Evolutionary conservation across 2,113 vertebrate species (phyloP).

Genomic region (Martes martes): DNA sequence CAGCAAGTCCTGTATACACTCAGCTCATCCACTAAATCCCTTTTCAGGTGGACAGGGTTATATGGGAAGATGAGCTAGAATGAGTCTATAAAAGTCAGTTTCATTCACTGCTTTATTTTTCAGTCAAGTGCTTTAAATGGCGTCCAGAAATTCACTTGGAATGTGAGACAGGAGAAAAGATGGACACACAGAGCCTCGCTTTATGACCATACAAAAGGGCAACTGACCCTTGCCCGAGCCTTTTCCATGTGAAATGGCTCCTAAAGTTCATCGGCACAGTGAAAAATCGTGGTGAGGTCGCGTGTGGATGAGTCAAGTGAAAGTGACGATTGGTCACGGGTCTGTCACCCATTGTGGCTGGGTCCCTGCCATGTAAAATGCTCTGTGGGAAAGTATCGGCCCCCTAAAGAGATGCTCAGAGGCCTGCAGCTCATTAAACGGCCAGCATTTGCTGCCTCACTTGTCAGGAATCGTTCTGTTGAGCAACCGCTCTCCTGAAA

Average conservation of each 20-base stretch:
- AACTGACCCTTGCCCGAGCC: constrained; percentile 87
- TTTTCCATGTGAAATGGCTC: constrained; percentile 86
- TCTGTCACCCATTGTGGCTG: constrained; percentile 89
- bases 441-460: constrained; percentile 89
- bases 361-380: constrained; percentile 82
- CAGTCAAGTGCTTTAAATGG: constrained; percentile 90
- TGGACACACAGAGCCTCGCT: constrained; percentile 85
- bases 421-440: constrained; percentile 87
- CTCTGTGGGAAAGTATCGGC: constrained; percentile 91
- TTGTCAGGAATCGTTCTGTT: constrained; percentile 86
- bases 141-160: constrained; percentile 88
- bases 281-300: constrained; percentile 98
- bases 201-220: constrained; percentile 88
- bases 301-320: constrained; percentile 96
- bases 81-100: constrained; percentile 99
- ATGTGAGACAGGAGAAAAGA: constrained; percentile 93
- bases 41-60: constrained; percentile 92
- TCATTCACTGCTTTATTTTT: constrained; percentile 96
- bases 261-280: constrained; percentile 94
- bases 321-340: constrained; percentile 95
- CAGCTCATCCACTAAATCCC: constrained; percentile 92
- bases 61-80: constrained; percentile 98
- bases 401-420: constrained; percentile 88
- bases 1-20: constrained; percentile 86
- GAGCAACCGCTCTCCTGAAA: constrained; percentile 82